Conservation (phyloP, 2,113 vertebrate species). For the Salvelinus sp. region DNA sequence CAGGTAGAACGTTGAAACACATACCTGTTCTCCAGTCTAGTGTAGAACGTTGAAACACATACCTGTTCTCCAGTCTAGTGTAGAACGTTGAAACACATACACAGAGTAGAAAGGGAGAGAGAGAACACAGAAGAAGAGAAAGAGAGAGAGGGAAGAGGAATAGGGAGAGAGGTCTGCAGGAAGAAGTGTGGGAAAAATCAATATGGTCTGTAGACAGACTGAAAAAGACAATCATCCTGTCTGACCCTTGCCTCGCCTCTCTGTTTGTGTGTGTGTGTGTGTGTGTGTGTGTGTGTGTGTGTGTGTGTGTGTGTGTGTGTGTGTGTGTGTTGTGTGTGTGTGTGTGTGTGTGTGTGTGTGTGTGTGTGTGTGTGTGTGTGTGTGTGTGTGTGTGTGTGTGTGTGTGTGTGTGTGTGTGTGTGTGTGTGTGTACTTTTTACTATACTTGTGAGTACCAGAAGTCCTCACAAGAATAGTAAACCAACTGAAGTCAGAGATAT, state of each 20-base stretch:
- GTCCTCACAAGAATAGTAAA: no score
- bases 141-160: slow-evolving; percentile 15
- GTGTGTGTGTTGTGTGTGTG: slow-evolving; percentile 10
- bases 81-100: no score
- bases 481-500: not conserved
- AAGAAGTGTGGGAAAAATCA: slow-evolving; percentile 80
- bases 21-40: no score
- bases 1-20: no score
- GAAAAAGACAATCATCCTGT: slow-evolving; percentile 75
- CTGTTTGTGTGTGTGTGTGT: slow-evolving; percentile 33
- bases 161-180: slow-evolving; percentile 57
- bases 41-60: no score
- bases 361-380: slow-evolving; percentile 10
- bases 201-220: slow-evolving; percentile 70
- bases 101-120: not conserved
- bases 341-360: slow-evolving; percentile 10
- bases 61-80: no score
- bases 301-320: slow-evolving; percentile 22
- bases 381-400: slow-evolving; percentile 9
- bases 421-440: not conserved
- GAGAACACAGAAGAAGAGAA: slow-evolving; percentile 11
- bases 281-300: slow-evolving; percentile 27
- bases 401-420: slow-evolving; percentile 6
- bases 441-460: slow-evolving; percentile 22
- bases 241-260: slow-evolving; percentile 65